Conservation (phyloP, 2,888 invertebrate species). For the Tuberolachnus salignus region DNA sequence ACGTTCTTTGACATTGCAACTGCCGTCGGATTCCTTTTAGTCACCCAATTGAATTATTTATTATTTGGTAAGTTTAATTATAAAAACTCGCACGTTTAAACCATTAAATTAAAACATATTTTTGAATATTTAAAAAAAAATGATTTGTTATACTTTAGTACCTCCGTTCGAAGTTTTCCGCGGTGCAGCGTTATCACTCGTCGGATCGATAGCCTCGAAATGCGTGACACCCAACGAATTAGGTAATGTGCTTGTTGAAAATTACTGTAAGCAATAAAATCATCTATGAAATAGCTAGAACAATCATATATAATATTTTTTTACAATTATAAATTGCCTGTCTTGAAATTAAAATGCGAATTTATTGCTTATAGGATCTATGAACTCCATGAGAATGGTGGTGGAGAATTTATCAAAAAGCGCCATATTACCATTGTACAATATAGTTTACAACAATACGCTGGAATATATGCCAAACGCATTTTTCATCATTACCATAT, state of each 20-base stretch:
- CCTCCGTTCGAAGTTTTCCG: slow-evolving; percentile 56
- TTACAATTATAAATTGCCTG: too few species aligned
- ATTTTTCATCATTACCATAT: slow-evolving; percentile 54
- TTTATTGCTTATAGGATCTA: slow-evolving; percentile 17
- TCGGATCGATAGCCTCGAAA: slow-evolving; percentile 56
- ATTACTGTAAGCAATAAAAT: background rate
- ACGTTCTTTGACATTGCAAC: slow-evolving; percentile 47
- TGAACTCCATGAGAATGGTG: slow-evolving; percentile 48
- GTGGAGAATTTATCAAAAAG: slow-evolving; percentile 43
- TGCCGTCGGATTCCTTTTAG: slow-evolving; percentile 38
- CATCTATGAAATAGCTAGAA: too few species aligned
- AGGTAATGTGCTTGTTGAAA: slow-evolving; percentile 39
- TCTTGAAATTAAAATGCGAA: too few species aligned
- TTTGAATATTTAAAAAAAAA: too few species aligned
- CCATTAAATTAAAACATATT: too few species aligned
- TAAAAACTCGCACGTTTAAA: too few species aligned
- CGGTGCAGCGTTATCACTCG: slow-evolving; percentile 53
- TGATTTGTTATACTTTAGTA: slow-evolving; percentile 47
- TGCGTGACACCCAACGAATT: slow-evolving; percentile 56
- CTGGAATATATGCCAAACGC: slow-evolving; percentile 50
- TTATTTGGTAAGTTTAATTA: slow-evolving; percentile 35
- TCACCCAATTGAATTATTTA: slow-evolving; percentile 29
- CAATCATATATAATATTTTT: too few species aligned
- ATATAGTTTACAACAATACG: slow-evolving; percentile 54
- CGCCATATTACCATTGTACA: slow-evolving; percentile 49